Conservation (phyloP, 2,888 invertebrate species). For the Spisula subtruncata region DNA sequence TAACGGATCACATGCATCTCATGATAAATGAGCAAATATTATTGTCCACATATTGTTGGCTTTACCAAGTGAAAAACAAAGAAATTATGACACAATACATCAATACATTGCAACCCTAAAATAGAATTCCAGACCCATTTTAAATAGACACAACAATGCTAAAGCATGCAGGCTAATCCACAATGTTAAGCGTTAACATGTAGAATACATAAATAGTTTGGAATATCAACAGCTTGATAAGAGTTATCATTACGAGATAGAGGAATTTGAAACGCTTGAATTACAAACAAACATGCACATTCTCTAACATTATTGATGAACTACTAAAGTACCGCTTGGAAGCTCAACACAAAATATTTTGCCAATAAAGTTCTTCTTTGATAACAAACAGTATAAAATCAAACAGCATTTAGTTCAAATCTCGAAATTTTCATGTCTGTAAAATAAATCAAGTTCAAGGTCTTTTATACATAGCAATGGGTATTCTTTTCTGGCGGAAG, state of each 20-base stretch:
- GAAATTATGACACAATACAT: no score
- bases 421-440: no score
- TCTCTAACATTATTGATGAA: conserved; percentile 5
- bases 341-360: background rate
- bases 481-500: no score
- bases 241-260: background rate
- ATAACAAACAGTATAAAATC: background rate
- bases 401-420: no score
- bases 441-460: no score
- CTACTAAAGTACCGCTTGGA: background rate
- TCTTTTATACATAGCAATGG: no score
- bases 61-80: no score
- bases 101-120: background rate
- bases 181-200: background rate
- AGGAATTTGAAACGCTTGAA: background rate
- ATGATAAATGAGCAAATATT: no score
- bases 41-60: no score
- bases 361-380: background rate
- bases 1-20: no score
- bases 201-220: background rate
- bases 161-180: background rate
- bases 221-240: background rate
- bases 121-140: background rate
- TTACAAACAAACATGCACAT: background rate
- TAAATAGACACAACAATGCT: background rate